These are phyloP conservation scores for Bimastos eiseni DNA, from an alignment of 2,888 invertebrate species.

Conservation along the genomic window DNA sequence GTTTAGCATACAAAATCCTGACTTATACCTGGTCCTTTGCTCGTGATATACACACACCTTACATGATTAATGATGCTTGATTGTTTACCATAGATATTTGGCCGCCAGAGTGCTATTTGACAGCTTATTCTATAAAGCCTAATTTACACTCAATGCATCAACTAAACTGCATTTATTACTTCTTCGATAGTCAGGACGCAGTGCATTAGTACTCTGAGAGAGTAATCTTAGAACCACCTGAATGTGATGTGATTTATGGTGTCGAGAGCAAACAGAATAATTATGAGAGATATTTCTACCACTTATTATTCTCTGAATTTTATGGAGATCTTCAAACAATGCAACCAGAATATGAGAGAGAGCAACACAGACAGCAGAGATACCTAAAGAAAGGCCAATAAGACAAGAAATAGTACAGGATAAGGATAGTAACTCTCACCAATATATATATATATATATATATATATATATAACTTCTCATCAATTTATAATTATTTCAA, in stretches of 20 bases:
- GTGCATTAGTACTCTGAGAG: background rate
- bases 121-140: too few relatives aligned
- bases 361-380: background rate
- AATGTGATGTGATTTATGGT: background rate
- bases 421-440: background rate
- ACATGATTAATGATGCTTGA: too few relatives aligned
- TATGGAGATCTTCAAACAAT: too few relatives aligned
- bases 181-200: background rate
- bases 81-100: too few relatives aligned
- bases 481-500: too few relatives aligned
- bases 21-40: background rate
- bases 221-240: background rate
- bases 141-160: background rate
- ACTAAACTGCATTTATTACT: background rate
- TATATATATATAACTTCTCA: too few relatives aligned
- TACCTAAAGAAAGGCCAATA: background rate
- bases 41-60: background rate
- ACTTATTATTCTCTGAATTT: too few relatives aligned
- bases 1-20: background rate
- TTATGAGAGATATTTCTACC: too few relatives aligned
- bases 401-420: background rate
- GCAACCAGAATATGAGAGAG: background rate
- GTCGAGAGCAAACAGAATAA: background rate
- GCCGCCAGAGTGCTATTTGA: too few relatives aligned
- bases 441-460: too few relatives aligned